phyloP scores from a whole-genome alignment of 1,140 invertebrate species.

The Lutraria rhynchaena region DNA sequence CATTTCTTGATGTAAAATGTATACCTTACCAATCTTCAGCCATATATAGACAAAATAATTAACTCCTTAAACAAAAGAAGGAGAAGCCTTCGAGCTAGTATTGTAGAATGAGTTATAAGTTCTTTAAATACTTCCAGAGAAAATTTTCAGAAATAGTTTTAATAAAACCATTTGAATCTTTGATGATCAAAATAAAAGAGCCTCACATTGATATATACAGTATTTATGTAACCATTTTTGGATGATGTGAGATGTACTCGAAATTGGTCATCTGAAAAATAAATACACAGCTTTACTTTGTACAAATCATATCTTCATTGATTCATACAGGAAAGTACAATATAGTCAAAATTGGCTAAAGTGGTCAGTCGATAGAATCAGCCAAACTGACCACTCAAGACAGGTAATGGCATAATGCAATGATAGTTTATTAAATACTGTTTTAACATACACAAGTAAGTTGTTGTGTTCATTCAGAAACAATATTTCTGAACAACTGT shows the following conservation, averaged over 20 bases:
- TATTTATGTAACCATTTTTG: neutral
- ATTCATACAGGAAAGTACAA: neutral
- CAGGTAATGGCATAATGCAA: neutral
- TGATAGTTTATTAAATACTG: neutral
- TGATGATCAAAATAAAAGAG: too few species aligned
- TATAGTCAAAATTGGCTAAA: neutral
- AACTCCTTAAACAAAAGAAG: too few species aligned
- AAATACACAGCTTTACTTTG: neutral
- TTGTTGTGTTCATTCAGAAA: neutral
- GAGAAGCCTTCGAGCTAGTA: too few species aligned
- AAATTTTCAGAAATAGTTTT: too few species aligned
- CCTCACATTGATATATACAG: constrained; percentile 5
- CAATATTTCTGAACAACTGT: too few species aligned
- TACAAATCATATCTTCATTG: neutral
- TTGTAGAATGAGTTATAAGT: too few species aligned
- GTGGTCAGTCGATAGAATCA: neutral
- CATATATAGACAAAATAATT: too few species aligned
- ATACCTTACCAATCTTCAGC: too few species aligned
- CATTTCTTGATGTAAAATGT: too few species aligned
- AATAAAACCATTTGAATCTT: too few species aligned
- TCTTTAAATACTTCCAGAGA: too few species aligned
- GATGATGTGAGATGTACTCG: neutral
- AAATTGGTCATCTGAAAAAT: neutral
- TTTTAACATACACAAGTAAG: neutral
- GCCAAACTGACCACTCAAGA: neutral